Conservation (phyloP, 2,797 vertebrate species). For the Gymnothorax reevesii region DNA sequence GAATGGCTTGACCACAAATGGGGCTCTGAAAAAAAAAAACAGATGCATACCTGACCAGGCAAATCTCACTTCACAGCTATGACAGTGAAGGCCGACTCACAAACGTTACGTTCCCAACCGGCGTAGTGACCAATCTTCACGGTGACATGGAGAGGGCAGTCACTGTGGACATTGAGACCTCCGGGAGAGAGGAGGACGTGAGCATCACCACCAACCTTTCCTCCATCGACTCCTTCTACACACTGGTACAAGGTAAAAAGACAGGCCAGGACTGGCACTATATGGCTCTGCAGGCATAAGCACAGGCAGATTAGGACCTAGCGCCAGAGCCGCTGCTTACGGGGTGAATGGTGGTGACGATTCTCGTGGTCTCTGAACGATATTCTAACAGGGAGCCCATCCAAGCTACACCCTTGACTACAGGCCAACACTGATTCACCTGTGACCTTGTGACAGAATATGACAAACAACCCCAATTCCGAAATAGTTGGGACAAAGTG, state of each 20-base stretch:
- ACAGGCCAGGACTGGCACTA: too few species aligned
- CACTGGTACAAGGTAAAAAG: conserved; percentile 90
- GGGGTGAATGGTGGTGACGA: too few species aligned
- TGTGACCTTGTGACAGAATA: not conserved
- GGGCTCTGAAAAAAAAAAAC: not conserved
- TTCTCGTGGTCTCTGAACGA: too few species aligned
- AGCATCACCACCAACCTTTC: conserved; percentile 97
- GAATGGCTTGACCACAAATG: not conserved
- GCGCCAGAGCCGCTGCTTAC: too few species aligned
- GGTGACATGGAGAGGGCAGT: conserved; percentile 95
- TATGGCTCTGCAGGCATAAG: not conserved
- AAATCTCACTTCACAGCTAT: conserved; percentile 72
- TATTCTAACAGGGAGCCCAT: too few species aligned
- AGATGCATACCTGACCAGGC: not conserved
- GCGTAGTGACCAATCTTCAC: conserved; percentile 92
- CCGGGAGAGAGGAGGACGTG: conserved; percentile 93
- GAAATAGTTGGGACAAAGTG: too few species aligned
- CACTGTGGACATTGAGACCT: conserved; percentile 94
- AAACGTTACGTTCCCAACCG: conserved; percentile 96
- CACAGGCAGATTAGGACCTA: not conserved
- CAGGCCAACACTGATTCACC: not conserved
- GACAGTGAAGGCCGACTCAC: conserved; percentile 96
- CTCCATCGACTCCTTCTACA: conserved; percentile 96
- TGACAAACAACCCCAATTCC: too few species aligned
- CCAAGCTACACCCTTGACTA: too few species aligned